phyloP scores from a whole-genome alignment of 2,113 vertebrate species.

The Thunnus thynnus region DNA sequence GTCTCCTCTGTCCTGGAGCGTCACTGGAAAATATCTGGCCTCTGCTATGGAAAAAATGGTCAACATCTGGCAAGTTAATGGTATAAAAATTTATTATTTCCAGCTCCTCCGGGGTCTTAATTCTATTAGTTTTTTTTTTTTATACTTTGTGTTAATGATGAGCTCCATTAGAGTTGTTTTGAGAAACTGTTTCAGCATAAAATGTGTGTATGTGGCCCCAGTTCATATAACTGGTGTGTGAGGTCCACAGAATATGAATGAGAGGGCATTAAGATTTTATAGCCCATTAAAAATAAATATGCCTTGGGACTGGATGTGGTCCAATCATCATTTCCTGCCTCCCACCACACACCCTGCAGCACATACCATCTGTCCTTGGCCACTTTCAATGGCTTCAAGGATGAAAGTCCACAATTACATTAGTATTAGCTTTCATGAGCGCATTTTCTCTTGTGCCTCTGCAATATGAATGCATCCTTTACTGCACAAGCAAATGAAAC shows the following conservation, averaged over 20 bases:
- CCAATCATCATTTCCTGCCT: conserved; percentile 36
- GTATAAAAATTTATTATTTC: conserved; percentile 73
- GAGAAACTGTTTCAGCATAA: neutral
- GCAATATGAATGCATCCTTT: no score
- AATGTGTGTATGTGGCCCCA: neutral
- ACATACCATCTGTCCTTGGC: conserved; percentile 50
- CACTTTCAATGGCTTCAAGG: neutral
- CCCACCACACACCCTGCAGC: conserved; percentile 41
- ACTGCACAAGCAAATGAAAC: no score
- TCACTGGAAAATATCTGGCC: conserved; percentile 94
- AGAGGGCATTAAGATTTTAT: conserved; percentile 42
- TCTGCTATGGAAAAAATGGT: conserved; percentile 95
- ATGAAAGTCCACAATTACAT: conserved; percentile 28
- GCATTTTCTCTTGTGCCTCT: neutral
- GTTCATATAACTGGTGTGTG: neutral
- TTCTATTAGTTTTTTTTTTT: neutral
- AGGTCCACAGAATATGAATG: conserved; percentile 48
- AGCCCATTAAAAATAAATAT: conserved; percentile 52
- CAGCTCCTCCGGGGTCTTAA: neutral
- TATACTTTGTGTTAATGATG: neutral
- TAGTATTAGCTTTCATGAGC: neutral
- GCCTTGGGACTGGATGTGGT: conserved; percentile 22
- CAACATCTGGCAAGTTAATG: conserved; percentile 99
- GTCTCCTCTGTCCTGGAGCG: conserved; percentile 94
- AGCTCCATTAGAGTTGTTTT: neutral